These are phyloP conservation scores for Syrista parreyssii DNA, from an alignment of 2,888 invertebrate genomes.

Conservation along the genomic window DNA sequence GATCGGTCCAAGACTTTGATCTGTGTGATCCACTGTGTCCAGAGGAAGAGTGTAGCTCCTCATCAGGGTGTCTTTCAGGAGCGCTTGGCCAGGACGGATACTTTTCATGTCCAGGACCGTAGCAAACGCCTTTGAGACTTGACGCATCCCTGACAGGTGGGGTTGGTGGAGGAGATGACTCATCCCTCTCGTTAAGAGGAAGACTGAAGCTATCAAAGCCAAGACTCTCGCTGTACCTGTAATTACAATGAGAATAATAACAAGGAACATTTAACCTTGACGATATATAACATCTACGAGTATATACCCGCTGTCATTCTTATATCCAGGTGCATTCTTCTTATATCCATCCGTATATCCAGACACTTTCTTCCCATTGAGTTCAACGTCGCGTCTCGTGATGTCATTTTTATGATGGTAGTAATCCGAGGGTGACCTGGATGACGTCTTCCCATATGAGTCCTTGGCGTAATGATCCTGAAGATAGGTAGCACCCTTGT, in stretches of 20 bases:
- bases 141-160: constrained; percentile 77
- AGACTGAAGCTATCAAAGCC: constrained; percentile 64
- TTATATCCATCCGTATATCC: constrained; percentile 61
- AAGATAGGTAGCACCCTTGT: constrained; percentile 54
- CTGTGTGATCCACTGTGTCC: constrained; percentile 71
- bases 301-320: constrained; percentile 63
- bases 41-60: constrained; percentile 53
- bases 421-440: constrained; percentile 24
- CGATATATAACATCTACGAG: neutral
- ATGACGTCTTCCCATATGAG: constrained; percentile 31
- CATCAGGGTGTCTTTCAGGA: constrained; percentile 69
- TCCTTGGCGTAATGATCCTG: constrained; percentile 54
- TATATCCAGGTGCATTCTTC: constrained; percentile 63
- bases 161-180: constrained; percentile 70
- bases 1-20: constrained; percentile 79
- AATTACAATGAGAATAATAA: constrained; percentile 6
- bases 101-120: constrained; percentile 79
- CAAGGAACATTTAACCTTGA: neutral
- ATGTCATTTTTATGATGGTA: constrained; percentile 21
- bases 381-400: constrained; percentile 12
- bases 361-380: constrained; percentile 50
- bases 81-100: constrained; percentile 81
- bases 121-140: constrained; percentile 75
- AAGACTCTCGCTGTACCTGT: constrained; percentile 63
- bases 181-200: constrained; percentile 65